These are phyloP conservation scores for Chaitophorus viminalis DNA, from an alignment of 2,888 invertebrate genomes.

Conservation along the genomic window DNA sequence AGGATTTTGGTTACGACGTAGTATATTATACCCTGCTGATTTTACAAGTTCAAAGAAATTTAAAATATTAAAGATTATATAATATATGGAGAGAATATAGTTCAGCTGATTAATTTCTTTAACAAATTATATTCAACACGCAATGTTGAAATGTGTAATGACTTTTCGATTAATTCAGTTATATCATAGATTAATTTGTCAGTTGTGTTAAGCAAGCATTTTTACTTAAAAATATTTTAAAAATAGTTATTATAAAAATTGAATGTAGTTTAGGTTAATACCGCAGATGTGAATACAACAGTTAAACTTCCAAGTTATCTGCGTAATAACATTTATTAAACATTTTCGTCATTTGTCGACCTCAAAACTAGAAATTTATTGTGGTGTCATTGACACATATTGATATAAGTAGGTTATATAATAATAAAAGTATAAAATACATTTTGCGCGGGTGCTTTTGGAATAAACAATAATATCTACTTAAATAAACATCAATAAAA, in stretches of 20 bases:
- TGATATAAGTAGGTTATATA: background rate
- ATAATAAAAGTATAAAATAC: background rate
- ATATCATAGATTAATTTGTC: background rate
- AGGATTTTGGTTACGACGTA: background rate
- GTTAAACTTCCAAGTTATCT: too few relatives aligned
- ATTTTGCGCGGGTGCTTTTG: conserved; percentile 12
- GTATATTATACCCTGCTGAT: background rate
- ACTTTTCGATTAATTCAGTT: background rate
- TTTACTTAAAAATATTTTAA: background rate
- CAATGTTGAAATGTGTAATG: background rate
- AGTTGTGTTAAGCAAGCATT: background rate
- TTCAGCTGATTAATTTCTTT: background rate
- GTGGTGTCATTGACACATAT: conserved; percentile 57
- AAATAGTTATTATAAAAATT: background rate
- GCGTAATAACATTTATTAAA: background rate
- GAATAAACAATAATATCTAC: background rate
- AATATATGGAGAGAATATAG: background rate
- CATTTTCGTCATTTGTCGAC: conserved; percentile 35
- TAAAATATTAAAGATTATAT: background rate
- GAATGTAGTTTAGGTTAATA: background rate
- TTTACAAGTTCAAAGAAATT: background rate
- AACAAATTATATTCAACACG: background rate
- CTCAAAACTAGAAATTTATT: conserved; percentile 41
- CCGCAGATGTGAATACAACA: background rate
- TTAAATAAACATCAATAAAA: conserved; percentile 21